These are phyloP conservation scores for Drosophila kambysellisi DNA, from an alignment of 2,888 invertebrate species.

Conservation along the genomic window DNA sequence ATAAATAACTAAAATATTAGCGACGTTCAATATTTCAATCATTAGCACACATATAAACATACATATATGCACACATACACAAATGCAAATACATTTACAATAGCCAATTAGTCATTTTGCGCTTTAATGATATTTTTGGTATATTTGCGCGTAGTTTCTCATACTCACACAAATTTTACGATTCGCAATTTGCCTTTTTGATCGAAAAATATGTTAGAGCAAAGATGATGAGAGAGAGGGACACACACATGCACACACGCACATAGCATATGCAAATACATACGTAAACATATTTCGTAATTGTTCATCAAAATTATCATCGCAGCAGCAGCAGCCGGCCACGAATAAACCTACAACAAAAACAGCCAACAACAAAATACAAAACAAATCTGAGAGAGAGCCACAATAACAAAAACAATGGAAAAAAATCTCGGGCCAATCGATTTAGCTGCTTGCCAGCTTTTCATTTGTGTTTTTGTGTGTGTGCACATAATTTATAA, in stretches of 20 bases:
- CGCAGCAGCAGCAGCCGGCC: conserved; percentile 46
- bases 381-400: conserved; percentile 19
- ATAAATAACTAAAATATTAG: conserved; percentile 18
- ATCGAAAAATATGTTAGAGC: conserved; percentile 55
- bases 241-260: not conserved
- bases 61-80: conserved; percentile 1
- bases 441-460: conserved; percentile 64
- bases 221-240: conserved; percentile 56
- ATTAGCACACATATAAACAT: conserved; percentile 42
- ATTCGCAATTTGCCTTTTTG: conserved; percentile 66
- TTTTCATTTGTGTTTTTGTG: conserved; percentile 63
- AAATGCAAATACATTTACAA: conserved; percentile 27
- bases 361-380: not conserved
- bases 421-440: conserved; percentile 44
- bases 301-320: conserved; percentile 70
- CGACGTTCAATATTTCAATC: conserved; percentile 39
- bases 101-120: conserved; percentile 77
- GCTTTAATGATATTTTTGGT: conserved; percentile 49
- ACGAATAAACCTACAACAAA: conserved; percentile 23
- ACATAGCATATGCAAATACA: conserved; percentile 38
- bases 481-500: conserved; percentile 68
- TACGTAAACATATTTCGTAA: conserved; percentile 68
- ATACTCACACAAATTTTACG: conserved; percentile 47
- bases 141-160: conserved; percentile 69
- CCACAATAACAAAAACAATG: conserved; percentile 33